phyloP scores from a whole-genome alignment of 2,797 vertebrate genomes.

The Vultur gryphus region DNA sequence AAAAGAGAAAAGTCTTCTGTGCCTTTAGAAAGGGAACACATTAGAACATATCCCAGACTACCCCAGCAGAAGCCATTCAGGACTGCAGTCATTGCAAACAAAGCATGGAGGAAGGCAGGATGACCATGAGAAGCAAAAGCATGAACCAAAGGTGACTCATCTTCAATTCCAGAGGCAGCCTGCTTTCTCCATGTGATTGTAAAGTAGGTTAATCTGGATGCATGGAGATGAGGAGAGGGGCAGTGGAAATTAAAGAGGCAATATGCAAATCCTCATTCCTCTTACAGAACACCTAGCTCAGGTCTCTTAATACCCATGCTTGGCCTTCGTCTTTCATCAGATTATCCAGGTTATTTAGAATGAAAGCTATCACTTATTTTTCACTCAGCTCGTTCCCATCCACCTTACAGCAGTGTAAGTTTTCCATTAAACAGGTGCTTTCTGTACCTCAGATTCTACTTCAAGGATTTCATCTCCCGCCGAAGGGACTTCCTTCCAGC shows the following conservation, averaged over 20 bases:
- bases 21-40: not conserved
- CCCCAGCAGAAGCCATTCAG: not conserved
- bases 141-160: not conserved
- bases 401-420: not conserved
- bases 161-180: not conserved
- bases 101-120: not conserved
- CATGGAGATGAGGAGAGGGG: not conserved
- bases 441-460: constrained; percentile 90
- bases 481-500: constrained; percentile 91
- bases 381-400: not conserved
- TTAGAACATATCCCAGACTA: not conserved
- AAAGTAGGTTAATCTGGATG: not conserved
- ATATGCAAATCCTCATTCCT: not conserved
- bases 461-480: constrained; percentile 91
- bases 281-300: not conserved
- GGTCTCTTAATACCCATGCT: not conserved
- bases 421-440: not conserved
- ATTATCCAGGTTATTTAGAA: not conserved
- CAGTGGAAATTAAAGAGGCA: not conserved
- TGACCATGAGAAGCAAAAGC: not conserved
- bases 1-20: not conserved
- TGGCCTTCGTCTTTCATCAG: not conserved
- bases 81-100: not conserved
- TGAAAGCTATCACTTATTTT: not conserved
- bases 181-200: not conserved